Conservation (phyloP, 2,113 vertebrate species). For the Phrynosoma blainvillii region DNA sequence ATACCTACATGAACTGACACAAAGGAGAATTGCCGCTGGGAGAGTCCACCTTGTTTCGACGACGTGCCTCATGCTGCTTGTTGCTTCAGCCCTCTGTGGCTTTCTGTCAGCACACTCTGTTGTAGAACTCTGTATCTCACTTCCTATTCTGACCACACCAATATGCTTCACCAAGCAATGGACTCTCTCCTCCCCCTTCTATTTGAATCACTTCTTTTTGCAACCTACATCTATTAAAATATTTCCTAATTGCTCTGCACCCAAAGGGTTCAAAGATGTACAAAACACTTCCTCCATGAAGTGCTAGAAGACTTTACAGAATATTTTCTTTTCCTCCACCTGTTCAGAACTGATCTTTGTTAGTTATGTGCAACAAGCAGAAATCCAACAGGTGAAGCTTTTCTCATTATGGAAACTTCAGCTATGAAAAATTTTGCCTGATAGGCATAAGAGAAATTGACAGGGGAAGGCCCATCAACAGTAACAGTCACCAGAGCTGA, state of each 20-base stretch:
- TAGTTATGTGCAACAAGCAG: not conserved
- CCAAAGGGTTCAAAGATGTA: not conserved
- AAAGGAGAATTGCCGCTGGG: not conserved
- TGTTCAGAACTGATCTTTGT: no score
- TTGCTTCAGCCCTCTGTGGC: not conserved
- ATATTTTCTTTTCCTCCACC: no score
- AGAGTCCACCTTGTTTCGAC: not conserved
- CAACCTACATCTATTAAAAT: not conserved
- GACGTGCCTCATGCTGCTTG: not conserved
- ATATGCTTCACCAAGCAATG: not conserved
- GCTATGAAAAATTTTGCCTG: not conserved
- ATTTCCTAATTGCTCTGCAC: not conserved
- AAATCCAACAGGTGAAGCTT: not conserved
- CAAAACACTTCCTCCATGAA: not conserved
- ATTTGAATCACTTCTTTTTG: not conserved
- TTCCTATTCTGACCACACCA: constrained; percentile 14
- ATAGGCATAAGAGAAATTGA: not conserved
- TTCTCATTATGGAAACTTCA: not conserved
- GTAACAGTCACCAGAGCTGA: no score
- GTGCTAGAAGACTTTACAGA: not conserved
- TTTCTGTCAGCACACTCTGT: not conserved
- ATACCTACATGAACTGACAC: not conserved
- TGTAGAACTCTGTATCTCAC: not conserved
- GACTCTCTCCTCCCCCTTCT: not conserved
- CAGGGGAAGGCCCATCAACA: not conserved